A percentile compares a stretch with the other conserved stretches of the same genome.
These are phyloP conservation scores for Micoletzkya japonica DNA, from an alignment of 2,888 invertebrate genomes.

Conservation along the genomic window DNA sequence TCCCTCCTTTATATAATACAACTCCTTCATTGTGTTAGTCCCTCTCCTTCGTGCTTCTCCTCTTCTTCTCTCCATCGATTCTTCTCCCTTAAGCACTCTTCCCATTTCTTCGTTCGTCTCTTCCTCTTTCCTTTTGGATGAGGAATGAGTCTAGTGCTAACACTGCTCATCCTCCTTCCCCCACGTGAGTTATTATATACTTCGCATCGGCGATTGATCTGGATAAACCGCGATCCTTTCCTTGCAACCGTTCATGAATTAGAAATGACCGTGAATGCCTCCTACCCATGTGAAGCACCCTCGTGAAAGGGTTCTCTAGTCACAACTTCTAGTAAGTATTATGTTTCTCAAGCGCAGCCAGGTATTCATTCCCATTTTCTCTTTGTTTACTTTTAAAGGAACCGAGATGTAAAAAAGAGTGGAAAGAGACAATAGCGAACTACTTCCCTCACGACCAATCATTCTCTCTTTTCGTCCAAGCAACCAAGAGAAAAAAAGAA, in stretches of 20 bases:
- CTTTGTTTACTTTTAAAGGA: background rate
- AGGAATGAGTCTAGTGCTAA: background rate
- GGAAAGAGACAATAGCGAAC: background rate
- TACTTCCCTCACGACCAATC: background rate
- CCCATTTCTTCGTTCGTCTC: background rate
- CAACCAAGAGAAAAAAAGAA: background rate
- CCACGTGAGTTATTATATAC: background rate
- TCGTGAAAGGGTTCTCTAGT: too few relatives aligned
- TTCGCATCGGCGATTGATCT: too few relatives aligned
- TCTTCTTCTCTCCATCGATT: conserved; percentile 13
- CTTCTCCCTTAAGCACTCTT: background rate
- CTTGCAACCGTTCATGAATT: too few relatives aligned
- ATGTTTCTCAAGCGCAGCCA: background rate
- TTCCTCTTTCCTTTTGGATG: background rate
- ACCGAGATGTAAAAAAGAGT: background rate
- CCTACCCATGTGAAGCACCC: background rate
- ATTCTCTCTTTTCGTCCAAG: background rate
- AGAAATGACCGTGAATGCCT: background rate
- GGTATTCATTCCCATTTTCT: background rate
- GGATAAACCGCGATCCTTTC: too few relatives aligned
- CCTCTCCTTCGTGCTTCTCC: conserved; percentile 17
- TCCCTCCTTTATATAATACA: background rate
- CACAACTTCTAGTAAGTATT: background rate
- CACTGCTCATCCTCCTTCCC: background rate
- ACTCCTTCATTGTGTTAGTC: conserved; percentile 31